Base-by-base conservation (phyloP, 2,888 invertebrate species). In the Chelonus formosanus region DNA sequence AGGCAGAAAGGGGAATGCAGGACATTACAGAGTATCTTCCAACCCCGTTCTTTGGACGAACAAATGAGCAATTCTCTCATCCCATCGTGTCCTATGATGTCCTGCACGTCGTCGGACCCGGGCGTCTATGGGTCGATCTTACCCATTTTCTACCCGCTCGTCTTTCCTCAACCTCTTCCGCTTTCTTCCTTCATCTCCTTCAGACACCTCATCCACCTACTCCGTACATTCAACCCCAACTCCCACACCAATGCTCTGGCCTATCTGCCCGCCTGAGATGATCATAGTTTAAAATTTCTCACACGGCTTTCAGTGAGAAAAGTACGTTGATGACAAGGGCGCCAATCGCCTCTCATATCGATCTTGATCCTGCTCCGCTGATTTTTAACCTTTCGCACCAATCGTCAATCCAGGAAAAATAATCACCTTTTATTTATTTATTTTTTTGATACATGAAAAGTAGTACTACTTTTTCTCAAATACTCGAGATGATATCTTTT, bases 11-110 rank as follows among this genome's bases (percentile, higher is more conserved):
- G 76, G 74, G 75, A 76, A 74, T 78, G 78, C 78, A 76, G 78
- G 78, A 80, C 80, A 81, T 80, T 81, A 79, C 79, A 75, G 79
- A 76, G 58, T 63, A 67, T 66, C 65, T 56, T 62, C 55, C 35
- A 48, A 40, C 40, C 32, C 31, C 60, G 43, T 58, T 48, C 50
- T 48, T 65, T 20, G 75, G 73, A 71, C 78, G 82, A 81, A 82
- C 82, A 82, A 82, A 82, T 82, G 82, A 82, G 82, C 82, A 82
- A 82, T 82, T 82, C 82, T 78, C 80, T 76, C 81, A 78, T 78
- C 76, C 80, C 78, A 70, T 52, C 76, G 75, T 77, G 78, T 79
- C 78, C 78, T 78, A 78, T 80, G 82, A 81, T 82, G 82, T 82
- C 82, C 80, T 80, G 80, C 80, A 81, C 80, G 80, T 74, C 73